Percentiles rank a stretch among this genome's conserved stretches.
Evolutionary conservation across 2,113 vertebrate genomes (phyloP).

Genomic region (Apodemus speciosus): DNA sequence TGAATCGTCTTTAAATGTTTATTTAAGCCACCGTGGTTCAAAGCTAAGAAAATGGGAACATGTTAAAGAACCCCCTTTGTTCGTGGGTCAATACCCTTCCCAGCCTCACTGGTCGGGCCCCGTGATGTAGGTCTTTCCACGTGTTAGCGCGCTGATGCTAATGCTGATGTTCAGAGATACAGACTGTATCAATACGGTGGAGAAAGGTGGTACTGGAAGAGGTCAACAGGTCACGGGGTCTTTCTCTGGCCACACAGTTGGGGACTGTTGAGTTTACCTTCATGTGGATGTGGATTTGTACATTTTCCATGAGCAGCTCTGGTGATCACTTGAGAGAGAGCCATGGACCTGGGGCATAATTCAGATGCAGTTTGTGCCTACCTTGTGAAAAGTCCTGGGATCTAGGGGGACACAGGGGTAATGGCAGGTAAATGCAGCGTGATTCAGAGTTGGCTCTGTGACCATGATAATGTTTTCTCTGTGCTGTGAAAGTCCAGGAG

Average conservation of each 20-base stretch:
- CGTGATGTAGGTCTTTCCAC: background rate
- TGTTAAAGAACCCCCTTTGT: background rate
- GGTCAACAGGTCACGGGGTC: background rate
- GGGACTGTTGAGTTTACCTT: background rate
- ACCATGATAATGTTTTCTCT: background rate
- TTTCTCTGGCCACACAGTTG: background rate
- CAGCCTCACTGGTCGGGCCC: background rate
- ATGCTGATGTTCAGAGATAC: background rate
- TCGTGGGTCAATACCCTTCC: background rate
- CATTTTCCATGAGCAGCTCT: background rate
- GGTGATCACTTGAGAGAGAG: background rate
- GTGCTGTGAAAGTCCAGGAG: background rate
- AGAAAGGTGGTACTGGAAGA: background rate
- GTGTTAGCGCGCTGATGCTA: background rate
- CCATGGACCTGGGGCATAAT: background rate
- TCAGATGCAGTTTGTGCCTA: background rate
- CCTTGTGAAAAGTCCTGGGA: background rate
- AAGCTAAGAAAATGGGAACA: background rate
- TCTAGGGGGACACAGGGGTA: background rate
- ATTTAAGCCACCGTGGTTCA: background rate
- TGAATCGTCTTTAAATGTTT: background rate
- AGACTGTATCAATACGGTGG: background rate
- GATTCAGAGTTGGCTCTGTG: background rate
- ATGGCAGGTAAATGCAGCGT: background rate
- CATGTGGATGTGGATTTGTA: background rate